Evolutionary conservation across 1,140 invertebrate species (phyloP), one percentile per base, ranked within the genome.

Genomic region (Theocolax elegans): DNA sequence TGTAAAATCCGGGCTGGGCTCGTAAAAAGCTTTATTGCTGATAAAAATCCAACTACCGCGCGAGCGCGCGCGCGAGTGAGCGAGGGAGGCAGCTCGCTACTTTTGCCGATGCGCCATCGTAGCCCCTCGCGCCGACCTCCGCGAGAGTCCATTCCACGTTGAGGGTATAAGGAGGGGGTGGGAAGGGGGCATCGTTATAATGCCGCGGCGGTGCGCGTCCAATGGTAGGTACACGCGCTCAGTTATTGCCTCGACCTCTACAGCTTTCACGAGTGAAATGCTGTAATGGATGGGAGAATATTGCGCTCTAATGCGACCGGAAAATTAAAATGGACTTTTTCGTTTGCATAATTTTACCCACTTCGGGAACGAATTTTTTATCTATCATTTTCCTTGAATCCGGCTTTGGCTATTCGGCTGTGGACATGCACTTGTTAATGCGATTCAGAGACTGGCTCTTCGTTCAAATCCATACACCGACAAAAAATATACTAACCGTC

Each of bases 1-100:
- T 64, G 63, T 48, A 58, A 72, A 76, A 67, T 54, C 72, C 35
- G 29, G 23, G 64, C 15, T 6, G 7, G 12, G 31, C 59, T 68
- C 59, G 64, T 70, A 76, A 78, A 70, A 69, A 72, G 68, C 60
- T 78, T 78, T 74, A 75, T 71, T 64, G 68, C 40, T 58, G 42
- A 62, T 76, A 72, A 77, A 76, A 75, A 75, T 75, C 46, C 54
- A 48, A 56, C 35, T 21, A 31, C 31, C 31, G 4, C 10, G 4
- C 4, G 31, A 35, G 31, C 31, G 4, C 10, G 31, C 10, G 31
- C 10, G 31, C 31, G 10, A 6, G 31, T 35, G 31, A 35, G 31
- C 31, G 10, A 21, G 15, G 17, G 35, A n/a, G 42, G 42, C 27
- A 29, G 49, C 13, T n/a, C n/a, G n/a, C n/a, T n/a, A n/a, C n/a